Base-by-base conservation (phyloP, 2,888 invertebrate species). In the Cordilura impudica region DNA sequence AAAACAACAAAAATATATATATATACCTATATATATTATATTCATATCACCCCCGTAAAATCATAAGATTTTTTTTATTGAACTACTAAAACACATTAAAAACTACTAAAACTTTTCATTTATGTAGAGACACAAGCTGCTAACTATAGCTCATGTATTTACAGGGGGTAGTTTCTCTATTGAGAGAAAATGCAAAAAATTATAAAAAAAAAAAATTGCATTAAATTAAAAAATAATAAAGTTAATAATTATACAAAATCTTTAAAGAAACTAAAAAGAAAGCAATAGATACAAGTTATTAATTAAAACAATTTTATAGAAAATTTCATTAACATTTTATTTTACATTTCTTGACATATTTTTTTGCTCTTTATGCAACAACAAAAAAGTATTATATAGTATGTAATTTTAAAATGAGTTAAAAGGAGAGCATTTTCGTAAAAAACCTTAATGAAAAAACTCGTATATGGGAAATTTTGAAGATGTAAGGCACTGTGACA, bases 401-500 rank as follows among this genome's bases (percentile, higher is more conserved):
- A 39, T 39, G n/a, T 4, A 26, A 39, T 39, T 39, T 39, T 39
- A 31, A n/a, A 39, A n/a, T 39, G 31, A 31, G 31, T 12, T 10
- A 31, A 10, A n/a, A 39, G 35, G 4, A 2, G n/a, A 39, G n/a
- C 35, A 39, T 39, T 39, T 39, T n/a, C 4, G 35, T 39, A 10
- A 39, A n/a, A 10, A n/a, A 39, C 5, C 5, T 31, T 31, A 26
- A 39, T n/a, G n/a, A 39, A 39, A 39, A 39, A 39, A 12, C 7
- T n/a, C n/a, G n/a, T n/a, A 35, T 2, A n/a, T 39, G n/a, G n/a
- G n/a, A 39, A 39, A 39, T 56, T 26, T 39, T 47, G 61, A 31
- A 78, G 84, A 87, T 86, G 83, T 87, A 83, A 85, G 86, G 87
- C 86, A 86, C 84, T 86, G 87, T 87, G 83, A 84, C 87, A 86